Evolutionary conservation across 2,888 invertebrate species (phyloP), one percentile per base, ranked within the genome.

Genomic region (Pasiphila rectangulata): DNA sequence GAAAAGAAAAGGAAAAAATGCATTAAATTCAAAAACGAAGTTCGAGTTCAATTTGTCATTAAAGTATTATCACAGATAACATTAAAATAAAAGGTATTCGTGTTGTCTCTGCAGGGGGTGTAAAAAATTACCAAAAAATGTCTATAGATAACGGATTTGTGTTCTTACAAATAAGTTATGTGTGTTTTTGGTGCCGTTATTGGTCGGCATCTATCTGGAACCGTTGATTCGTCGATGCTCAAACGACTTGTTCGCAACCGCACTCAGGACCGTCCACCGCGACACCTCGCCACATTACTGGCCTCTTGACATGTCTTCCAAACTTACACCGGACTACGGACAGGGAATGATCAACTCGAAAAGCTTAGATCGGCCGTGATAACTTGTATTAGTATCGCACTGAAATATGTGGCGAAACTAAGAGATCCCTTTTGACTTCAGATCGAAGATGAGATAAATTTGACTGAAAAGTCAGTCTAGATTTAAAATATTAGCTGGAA

Each of bases 61-160:
- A 80, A 79, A 80, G 72, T 77, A 83, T 79, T 83, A 85, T 85
- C 85, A 86, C 85, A 86, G 85, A 83, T 79, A 84, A 83, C 71
- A 70, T 79, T 78, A 81, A 83, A 82, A 79, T 81, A 79, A 82
- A 79, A 73, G 63, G 69, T 75, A 70, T 67, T 68, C 70, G 68
- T 64, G 51, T 69, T 67, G 66, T 67, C 57, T 63, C 70, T 72
- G 73, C 66, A 57, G 69, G 62, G 63, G 60, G 59, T 69, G 69
- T 65, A 64, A 69, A 56, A 67, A 70, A 67, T 50, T 51, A 56
- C 49, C 47, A 51, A 56, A 43, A 49, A 51, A 56, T 47, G 39
- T 54, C 55, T 56, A 57, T 52, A 51, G 49, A 51, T 49, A 48
- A 56, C 24, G 53, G 59, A 53, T 59, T 56, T 41, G 54, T 42